Evolutionary conservation across 2,113 vertebrate species (phyloP), one percentile per base, ranked within the genome.

Genomic region (Leucopsar rothschildi): DNA sequence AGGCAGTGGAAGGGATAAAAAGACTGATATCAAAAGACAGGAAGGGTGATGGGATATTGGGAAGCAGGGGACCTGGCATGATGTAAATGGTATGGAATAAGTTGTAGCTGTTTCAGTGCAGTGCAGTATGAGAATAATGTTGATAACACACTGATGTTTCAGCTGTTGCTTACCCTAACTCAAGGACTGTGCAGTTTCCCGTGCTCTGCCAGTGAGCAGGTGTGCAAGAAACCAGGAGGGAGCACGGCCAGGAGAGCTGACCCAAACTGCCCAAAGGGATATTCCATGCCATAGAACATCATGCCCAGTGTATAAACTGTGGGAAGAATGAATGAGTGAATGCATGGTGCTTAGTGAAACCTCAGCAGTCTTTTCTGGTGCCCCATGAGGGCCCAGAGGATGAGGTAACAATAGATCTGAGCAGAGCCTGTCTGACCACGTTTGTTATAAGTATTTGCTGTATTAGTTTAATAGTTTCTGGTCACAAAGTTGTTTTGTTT

Each of bases 361-460:
- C 20, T 61, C 20, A 60, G 1, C 28, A 35, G 25, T 47, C 14
- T 17, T 31, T 55, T 61, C 15, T 20, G 4, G 29, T 47, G 29
- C 29, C 40, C 24, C 22, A 0, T 0, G 0, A 5, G 20, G 19
- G 16, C 45, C n/a, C 22, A 29, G 61, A 22, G 39, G 10, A 24
- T 25, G 42, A 25, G 40, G n/a, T 22, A 47, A 31, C 28, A 25
- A 25, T 9, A 40, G 40, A 33, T 31, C 29, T 27, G n/a, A 61
- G 70, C 40, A 55, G n/a, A 55, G 4, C 2, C 3, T 35, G n/a
- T 49, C 13, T 22, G 33, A 55, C 10, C 29, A 31, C 5, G 18
- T 55, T 68, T 61, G n/a, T 40, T 60, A 15, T 2, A 15, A 76
- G 47, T 25, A 31, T 35, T 63, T 63, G 10, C 11, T 55, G n/a